Percentiles rank a stretch among this genome's conserved stretches.
Evolutionary conservation across 30 jellyfish, hydroid and myxozoan genomes (phyloP).

Genomic region (Chrysaora quinquecirrha): DNA sequence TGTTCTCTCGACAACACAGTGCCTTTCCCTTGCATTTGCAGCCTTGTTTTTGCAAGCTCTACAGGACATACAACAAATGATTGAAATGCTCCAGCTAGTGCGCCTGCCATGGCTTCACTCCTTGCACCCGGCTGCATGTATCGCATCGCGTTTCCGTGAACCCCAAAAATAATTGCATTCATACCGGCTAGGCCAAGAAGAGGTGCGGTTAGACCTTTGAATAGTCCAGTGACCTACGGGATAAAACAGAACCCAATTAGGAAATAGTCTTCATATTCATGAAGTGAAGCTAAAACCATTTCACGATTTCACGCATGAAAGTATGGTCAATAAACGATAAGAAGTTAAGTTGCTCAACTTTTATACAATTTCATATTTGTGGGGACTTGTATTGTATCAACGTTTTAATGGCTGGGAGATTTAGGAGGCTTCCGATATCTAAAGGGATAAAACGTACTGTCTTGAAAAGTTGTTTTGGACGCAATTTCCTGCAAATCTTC

Average conservation of each 20-base stretch:
- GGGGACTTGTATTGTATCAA: too few species aligned
- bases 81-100: slow-evolving; percentile 86
- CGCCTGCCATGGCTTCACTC: slow-evolving; percentile 80
- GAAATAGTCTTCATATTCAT: neutral
- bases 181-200: slow-evolving; percentile 74
- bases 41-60: slow-evolving; percentile 85
- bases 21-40: slow-evolving; percentile 93
- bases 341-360: too few species aligned
- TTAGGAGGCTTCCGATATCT: too few species aligned
- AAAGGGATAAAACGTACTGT: too few species aligned
- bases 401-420: too few species aligned
- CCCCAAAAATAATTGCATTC: slow-evolving; percentile 90
- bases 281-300: too few species aligned
- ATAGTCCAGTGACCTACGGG: slow-evolving; percentile 73
- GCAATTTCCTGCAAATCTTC: too few species aligned
- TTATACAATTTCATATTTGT: too few species aligned
- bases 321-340: neutral
- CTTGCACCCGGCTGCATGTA: slow-evolving; percentile 57
- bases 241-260: neutral
- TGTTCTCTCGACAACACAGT: slow-evolving; percentile 9
- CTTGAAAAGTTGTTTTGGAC: too few species aligned
- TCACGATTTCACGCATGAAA: neutral
- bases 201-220: slow-evolving; percentile 96
- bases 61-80: slow-evolving; percentile 68
- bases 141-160: slow-evolving; percentile 71